Conservation (phyloP, 2,797 vertebrate genomes). For the Danio jaintianensis region DNA sequence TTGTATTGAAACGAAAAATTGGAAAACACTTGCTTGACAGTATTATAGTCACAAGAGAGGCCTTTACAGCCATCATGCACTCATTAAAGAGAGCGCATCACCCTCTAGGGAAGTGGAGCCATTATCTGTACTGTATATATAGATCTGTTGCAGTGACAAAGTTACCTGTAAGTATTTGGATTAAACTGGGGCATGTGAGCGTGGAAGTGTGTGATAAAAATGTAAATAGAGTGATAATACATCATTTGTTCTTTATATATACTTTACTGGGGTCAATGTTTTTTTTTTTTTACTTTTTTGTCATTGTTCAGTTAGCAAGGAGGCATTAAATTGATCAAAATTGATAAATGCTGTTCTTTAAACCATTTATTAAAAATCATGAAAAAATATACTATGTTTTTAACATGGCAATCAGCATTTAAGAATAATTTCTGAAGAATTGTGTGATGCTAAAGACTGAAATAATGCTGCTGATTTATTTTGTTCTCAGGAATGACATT, state of each 20-base stretch:
- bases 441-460: neutral
- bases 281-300: neutral
- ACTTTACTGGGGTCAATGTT: neutral
- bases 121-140: neutral
- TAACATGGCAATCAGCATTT: neutral
- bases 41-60: neutral
- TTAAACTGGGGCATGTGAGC: neutral
- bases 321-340: neutral
- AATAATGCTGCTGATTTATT: too few species aligned
- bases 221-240: too few species aligned
- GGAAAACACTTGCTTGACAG: constrained; percentile 13
- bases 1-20: neutral
- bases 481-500: neutral
- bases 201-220: neutral
- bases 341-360: neutral
- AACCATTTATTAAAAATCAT: neutral
- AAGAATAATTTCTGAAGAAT: neutral
- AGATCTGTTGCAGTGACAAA: neutral
- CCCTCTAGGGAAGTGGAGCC: neutral
- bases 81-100: neutral
- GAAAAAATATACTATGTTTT: neutral
- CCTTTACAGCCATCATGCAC: neutral
- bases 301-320: neutral
- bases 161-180: neutral
- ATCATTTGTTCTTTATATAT: too few species aligned